Conservation (phyloP, 1,140 invertebrate genomes). For the Liolophura sinensis region DNA sequence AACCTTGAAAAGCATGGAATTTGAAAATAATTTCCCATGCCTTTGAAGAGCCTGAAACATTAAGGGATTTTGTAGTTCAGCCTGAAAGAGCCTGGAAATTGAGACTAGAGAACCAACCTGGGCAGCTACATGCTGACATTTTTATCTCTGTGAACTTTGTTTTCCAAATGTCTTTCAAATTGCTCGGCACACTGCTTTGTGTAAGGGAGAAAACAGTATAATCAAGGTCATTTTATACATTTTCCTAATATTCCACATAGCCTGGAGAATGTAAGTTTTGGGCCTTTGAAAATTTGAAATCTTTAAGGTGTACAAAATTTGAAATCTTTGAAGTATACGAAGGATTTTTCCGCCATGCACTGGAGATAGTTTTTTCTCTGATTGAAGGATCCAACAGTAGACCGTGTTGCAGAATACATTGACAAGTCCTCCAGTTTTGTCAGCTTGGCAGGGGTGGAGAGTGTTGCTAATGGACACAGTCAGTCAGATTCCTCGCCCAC, state of each 20-base stretch:
- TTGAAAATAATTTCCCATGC: too few species aligned
- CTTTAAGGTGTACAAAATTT: too few species aligned
- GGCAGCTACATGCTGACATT: too few species aligned
- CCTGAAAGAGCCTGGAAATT: too few species aligned
- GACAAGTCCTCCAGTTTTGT: conserved; percentile 26
- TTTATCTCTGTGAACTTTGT: too few species aligned
- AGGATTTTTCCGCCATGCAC: not conserved
- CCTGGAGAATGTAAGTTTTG: not conserved
- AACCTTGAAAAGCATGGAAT: too few species aligned
- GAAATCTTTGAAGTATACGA: not conserved
- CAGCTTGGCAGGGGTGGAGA: conserved; percentile 8
- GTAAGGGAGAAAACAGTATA: not conserved
- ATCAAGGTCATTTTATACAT: not conserved
- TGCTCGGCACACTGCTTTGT: too few species aligned
- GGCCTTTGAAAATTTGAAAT: not conserved
- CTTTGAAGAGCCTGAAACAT: too few species aligned
- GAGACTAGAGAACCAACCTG: too few species aligned
- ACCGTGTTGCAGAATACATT: conserved; percentile 39
- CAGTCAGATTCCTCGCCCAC: conserved; percentile 21
- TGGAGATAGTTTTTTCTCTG: conserved; percentile 6
- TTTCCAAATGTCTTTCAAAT: too few species aligned
- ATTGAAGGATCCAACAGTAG: conserved; percentile 28
- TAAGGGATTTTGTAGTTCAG: too few species aligned
- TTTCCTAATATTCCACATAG: not conserved
- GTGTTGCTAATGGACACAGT: conserved; percentile 14